Evolutionary conservation across 2,888 invertebrate species (phyloP).

Genomic region (Clepsis dumicolana): DNA sequence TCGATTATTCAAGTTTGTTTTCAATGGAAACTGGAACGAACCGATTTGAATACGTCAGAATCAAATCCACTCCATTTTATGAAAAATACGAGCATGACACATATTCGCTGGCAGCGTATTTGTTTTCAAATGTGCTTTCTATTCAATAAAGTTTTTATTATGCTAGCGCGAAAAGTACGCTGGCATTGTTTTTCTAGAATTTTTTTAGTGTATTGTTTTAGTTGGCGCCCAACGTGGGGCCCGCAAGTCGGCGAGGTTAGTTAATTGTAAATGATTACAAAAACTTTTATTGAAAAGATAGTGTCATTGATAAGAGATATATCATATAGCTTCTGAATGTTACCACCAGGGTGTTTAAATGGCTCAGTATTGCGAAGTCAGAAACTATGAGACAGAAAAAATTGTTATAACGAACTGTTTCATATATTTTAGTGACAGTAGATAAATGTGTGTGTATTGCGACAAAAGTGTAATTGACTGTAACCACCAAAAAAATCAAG

Average conservation of each 20-base stretch:
- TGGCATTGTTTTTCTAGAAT: not conserved
- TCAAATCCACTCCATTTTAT: not conserved
- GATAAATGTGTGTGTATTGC: too few relatives aligned
- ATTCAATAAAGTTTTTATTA: slow-evolving; percentile 4
- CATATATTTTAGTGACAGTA: too few relatives aligned
- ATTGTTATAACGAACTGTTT: too few relatives aligned
- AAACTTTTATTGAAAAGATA: too few relatives aligned
- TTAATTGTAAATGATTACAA: not conserved
- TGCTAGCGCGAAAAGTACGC: not conserved
- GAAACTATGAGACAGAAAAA: too few relatives aligned
- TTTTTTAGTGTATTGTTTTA: not conserved
- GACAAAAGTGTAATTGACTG: too few relatives aligned
- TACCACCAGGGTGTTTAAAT: too few relatives aligned
- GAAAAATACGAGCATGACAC: slow-evolving; percentile 6
- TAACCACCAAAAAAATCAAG: not conserved
- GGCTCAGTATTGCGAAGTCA: too few relatives aligned
- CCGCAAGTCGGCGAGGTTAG: not conserved
- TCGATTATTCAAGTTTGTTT: not conserved
- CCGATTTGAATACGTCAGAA: slow-evolving; percentile 6
- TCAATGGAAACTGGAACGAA: not conserved
- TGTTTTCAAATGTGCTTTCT: not conserved
- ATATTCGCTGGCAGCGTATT: slow-evolving; percentile 2
- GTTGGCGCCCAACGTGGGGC: slow-evolving; percentile 31
- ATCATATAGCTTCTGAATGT: too few relatives aligned
- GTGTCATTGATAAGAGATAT: too few relatives aligned